Evolutionary conservation across 2,888 invertebrate genomes (phyloP).

Genomic region (Cynaeus angustus): DNA sequence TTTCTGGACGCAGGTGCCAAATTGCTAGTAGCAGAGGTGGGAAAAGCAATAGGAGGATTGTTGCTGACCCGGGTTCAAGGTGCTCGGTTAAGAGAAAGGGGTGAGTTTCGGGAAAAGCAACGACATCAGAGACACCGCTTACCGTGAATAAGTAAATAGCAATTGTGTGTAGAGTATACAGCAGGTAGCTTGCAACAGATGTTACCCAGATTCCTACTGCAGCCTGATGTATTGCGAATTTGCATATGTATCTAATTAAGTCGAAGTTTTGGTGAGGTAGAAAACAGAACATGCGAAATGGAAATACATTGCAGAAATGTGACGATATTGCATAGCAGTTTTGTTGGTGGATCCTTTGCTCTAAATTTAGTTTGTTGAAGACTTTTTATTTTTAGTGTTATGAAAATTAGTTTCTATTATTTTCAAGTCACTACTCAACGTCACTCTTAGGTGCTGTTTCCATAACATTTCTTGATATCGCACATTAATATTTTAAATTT

Average conservation of each 20-base stretch:
- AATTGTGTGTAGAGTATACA: constrained; percentile 30
- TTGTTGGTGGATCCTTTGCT: not conserved
- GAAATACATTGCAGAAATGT: not conserved
- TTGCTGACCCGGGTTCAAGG: constrained; percentile 19
- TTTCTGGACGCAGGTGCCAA: constrained; percentile 40
- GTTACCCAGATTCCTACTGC: constrained; percentile 35
- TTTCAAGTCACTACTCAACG: too few relatives aligned
- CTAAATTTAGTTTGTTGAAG: too few relatives aligned
- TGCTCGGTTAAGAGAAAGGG: constrained; percentile 3
- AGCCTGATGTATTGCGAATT: constrained; percentile 39
- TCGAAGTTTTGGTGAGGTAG: constrained; percentile 12
- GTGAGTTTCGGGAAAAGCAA: constrained; percentile 11
- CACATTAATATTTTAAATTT: too few relatives aligned
- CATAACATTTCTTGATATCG: too few relatives aligned
- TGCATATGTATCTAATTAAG: constrained; percentile 43
- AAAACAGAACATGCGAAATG: not conserved
- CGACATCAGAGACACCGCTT: constrained; percentile 35
- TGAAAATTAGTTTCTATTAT: too few relatives aligned
- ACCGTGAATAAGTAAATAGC: constrained; percentile 42
- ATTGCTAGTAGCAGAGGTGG: constrained; percentile 18
- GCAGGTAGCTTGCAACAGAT: constrained; percentile 46
- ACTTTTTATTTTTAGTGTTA: too few relatives aligned
- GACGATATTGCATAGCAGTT: not conserved
- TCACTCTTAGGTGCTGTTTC: too few relatives aligned
- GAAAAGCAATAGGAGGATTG: constrained; percentile 20